Percentiles rank a stretch among this genome's conserved stretches.
Conservation (phyloP, 2,888 invertebrate genomes). For the Fragum whitleyi region DNA sequence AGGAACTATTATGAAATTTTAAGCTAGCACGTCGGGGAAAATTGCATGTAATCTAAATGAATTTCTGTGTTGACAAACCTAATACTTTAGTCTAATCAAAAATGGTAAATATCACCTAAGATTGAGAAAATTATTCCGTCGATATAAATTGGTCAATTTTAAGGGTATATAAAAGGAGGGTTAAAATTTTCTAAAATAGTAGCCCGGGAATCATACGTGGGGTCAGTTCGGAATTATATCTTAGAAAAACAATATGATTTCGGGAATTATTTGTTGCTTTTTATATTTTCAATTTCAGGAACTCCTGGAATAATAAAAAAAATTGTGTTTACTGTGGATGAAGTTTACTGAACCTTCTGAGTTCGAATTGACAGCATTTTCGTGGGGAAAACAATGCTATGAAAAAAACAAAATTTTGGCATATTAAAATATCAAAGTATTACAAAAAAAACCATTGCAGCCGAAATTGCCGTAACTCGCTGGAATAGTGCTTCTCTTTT, state of each 20-base stretch:
- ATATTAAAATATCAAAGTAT: no score
- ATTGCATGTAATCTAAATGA: slow-evolving; percentile 79
- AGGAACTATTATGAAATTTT: slow-evolving; percentile 79
- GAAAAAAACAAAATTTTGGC: no score
- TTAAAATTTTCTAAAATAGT: slow-evolving; percentile 53
- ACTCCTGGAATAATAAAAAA: no score
- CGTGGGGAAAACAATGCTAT: no score
- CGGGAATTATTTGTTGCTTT: not conserved
- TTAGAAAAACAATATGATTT: slow-evolving; percentile 8
- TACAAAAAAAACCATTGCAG: no score
- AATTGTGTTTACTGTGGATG: no score
- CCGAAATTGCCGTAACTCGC: no score
- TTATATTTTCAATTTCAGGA: no score
- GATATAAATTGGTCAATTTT: slow-evolving; percentile 79
- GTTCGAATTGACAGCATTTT: no score
- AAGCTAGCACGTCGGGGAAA: slow-evolving; percentile 73
- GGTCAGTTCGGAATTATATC: slow-evolving; percentile 42
- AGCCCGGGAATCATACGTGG: slow-evolving; percentile 26
- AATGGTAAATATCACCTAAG: slow-evolving; percentile 75
- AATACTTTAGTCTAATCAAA: slow-evolving; percentile 79
- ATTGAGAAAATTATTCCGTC: slow-evolving; percentile 75
- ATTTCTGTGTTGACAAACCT: slow-evolving; percentile 80
- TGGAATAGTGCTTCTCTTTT: no score
- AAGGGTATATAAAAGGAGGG: slow-evolving; percentile 74
- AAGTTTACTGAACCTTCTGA: not conserved